Base-by-base conservation (phyloP, 53 echinoderm and acorn worm genomes). In the Crossaster papposus region DNA sequence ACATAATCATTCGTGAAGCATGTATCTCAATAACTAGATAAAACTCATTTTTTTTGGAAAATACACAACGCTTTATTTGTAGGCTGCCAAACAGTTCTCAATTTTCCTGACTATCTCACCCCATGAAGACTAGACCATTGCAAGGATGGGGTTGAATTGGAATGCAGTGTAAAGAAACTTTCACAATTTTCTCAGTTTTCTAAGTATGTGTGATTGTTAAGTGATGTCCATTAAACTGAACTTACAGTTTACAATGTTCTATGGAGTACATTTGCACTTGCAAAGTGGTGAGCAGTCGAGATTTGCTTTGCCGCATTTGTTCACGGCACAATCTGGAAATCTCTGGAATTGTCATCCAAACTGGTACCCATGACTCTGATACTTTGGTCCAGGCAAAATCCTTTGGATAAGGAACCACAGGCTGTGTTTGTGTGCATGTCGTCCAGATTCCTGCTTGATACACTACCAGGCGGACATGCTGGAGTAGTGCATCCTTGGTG, bases 401-500 rank as follows among this genome's bases (percentile, higher is more conserved):
- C 78, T 77, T 20, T 10, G 30, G 26, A 0, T 28, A 51, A 22
- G 51, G 38, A 78, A 78, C 78, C 78, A 7, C 51, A 54, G 32
- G 72, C 71, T 38, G 36, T 20, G 44, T 78, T 29, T 78, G 44
- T 24, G 79, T 44, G 79, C 24, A 20, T n/a, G 14, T 78, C 28
- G 28, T 70, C 79, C 79, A 78, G 52, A 78, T 78, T 78, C 79
- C 53, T 52, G 53, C 14, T 70, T 78, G 52, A 24, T 78, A 78
- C 24, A 78, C 79, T 52, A 26, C 79, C 18, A 76, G 51, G 74
- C 30, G 17, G 28, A 50, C 62, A 89, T 89, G 89, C 68, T 79
- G 81, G 23, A 79, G 34, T 24, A 89, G 73, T 11, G 83, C 82
- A 73, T 90, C 64, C 36, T 70, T 36, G 65, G 90, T 90, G 54